Conservation (phyloP, 2,888 invertebrate genomes). For the Druceiella hillmani region DNA sequence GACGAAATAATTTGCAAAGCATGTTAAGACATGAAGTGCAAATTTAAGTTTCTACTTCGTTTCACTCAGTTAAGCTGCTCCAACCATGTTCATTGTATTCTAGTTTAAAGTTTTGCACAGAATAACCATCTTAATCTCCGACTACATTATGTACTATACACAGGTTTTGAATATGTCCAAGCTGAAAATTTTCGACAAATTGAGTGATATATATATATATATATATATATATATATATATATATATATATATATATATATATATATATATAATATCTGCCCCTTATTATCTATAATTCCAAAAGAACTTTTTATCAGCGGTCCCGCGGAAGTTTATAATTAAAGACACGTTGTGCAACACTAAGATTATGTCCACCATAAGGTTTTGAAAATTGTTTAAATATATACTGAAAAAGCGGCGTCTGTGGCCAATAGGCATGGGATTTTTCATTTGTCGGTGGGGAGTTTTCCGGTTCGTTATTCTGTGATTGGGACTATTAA, state of each 20-base stretch:
- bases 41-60: constrained; percentile 12
- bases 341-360: constrained; percentile 11
- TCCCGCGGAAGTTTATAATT: constrained; percentile 13
- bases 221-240: background rate
- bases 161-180: constrained; percentile 9
- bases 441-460: constrained; percentile 7
- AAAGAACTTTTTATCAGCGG: constrained; percentile 11
- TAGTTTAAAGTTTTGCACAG: constrained; percentile 7
- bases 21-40: constrained; percentile 9
- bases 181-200: constrained; percentile 7
- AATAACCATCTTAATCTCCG: constrained; percentile 10
- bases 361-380: constrained; percentile 13
- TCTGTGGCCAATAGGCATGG: constrained; percentile 11
- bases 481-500: too few species aligned
- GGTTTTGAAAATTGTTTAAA: constrained; percentile 11
- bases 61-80: constrained; percentile 1
- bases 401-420: constrained; percentile 10
- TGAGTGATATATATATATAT: too few species aligned
- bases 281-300: constrained; percentile 12
- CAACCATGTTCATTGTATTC: constrained; percentile 6
- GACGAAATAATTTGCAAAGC: constrained; percentile 13
- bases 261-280: constrained; percentile 6
- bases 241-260: background rate
- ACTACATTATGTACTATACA: constrained; percentile 12
- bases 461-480: constrained; percentile 10